Base-by-base conservation (phyloP, 2,113 vertebrate species). In the Otus sunia region DNA sequence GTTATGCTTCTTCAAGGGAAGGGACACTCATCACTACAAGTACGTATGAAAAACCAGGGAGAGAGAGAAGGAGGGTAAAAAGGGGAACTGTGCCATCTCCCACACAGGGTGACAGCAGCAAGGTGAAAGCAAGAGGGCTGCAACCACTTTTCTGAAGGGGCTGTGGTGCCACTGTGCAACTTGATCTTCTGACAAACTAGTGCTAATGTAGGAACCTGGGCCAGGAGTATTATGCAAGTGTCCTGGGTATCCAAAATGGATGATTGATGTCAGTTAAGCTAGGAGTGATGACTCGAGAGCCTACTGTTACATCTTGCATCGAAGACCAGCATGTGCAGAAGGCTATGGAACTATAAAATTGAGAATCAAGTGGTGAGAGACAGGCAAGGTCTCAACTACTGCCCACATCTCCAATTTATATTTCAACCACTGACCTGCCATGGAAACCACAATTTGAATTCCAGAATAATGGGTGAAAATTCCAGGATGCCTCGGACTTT, bases 11-110 rank as follows among this genome's bases (percentile, higher is more conserved):
- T 34, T 32, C 62, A 50, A 76, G 79, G 55, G 63, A 22, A 26
- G 45, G 12, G 52, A 60, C 20, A 2, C 27, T 68, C 49, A 13
- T 5, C 16, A 45, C 36, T 23, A 12, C 20, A 27, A 27, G 10
- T 2, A 27, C 2, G 6, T 14, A 1, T 2, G 12, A 25, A 9
- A 77, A 72, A 34, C 0, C 23, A 34, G 34, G 36, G 34, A 20
- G 39, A 56, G 30, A 55, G 59, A 43, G 23, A 22, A 39, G 10
- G 12, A 15, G 13, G 21, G 22, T 47, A 11, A 12, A 20, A 49
- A 32, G 25, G 27, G 71, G 73, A 56, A 3, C 30, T 13, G 30
- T 52, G 34, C 39, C 4, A 2, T 11, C 15, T 55, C 19, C 53
- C 36, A 15, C 10, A 1, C 4, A 0, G 5, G 23, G n/a, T 11